phyloP scores from a whole-genome alignment of 2,113 vertebrate species.

The Glaucomys volans region DNA sequence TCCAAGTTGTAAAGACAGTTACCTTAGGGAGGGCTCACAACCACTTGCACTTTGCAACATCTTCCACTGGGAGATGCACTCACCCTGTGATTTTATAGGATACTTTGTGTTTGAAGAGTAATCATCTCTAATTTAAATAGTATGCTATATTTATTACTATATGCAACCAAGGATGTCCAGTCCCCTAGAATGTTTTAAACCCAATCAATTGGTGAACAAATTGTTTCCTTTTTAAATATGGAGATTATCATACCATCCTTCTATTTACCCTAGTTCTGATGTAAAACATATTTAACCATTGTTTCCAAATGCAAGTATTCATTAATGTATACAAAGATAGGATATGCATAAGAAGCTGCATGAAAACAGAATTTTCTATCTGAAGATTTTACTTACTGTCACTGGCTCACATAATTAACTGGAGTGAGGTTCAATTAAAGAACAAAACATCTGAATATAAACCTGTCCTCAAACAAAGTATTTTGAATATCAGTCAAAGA shows the following conservation, averaged over 20 bases:
- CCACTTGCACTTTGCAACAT: slow-evolving; percentile 57
- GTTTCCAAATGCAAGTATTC: not conserved
- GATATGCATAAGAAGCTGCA: not conserved
- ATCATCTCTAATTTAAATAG: slow-evolving; percentile 42
- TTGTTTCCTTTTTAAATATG: slow-evolving; percentile 17
- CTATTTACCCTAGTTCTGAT: not conserved
- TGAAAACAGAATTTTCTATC: slow-evolving; percentile 50
- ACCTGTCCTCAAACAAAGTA: slow-evolving; percentile 15
- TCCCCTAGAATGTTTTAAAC: not conserved
- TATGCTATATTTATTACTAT: not conserved
- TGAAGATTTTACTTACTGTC: slow-evolving; percentile 43
- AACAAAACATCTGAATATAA: slow-evolving; percentile 29
- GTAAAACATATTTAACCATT: not conserved
- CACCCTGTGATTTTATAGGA: slow-evolving; percentile 38
- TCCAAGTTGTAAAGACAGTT: not conserved
- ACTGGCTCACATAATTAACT: not conserved
- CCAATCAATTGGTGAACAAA: not conserved
- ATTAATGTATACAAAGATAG: slow-evolving; percentile 1
- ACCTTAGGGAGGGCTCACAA: not conserved
- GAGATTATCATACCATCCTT: slow-evolving; percentile 21
- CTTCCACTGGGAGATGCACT: slow-evolving; percentile 66
- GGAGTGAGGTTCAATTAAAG: not conserved
- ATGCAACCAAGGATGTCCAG: not conserved
- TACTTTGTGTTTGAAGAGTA: slow-evolving; percentile 37
- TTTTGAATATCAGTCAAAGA: slow-evolving; percentile 27